Evolutionary conservation across 2,888 invertebrate species (phyloP).

Genomic region (Agelastica alni): DNA sequence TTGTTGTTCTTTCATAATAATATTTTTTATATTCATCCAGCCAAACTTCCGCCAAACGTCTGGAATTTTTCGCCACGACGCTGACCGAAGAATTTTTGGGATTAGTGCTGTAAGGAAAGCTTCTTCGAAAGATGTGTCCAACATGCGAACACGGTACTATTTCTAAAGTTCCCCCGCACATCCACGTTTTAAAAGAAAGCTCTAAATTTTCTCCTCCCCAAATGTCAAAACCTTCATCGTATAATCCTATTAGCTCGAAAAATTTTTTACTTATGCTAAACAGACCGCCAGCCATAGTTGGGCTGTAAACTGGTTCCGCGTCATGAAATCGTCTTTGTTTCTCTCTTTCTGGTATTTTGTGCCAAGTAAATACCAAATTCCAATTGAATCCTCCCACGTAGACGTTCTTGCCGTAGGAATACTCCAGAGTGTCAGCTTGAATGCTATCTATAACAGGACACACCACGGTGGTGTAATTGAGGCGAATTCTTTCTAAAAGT

Average conservation of each 20-base stretch:
- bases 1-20: constrained; percentile 79
- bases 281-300: constrained; percentile 98
- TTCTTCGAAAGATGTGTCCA: constrained; percentile 96
- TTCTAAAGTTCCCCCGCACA: constrained; percentile 97
- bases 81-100: neutral
- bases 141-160: constrained; percentile 98
- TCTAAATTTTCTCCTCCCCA: constrained; percentile 99
- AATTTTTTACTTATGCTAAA: constrained; percentile 93
- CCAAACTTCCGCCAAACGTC: constrained; percentile 96
- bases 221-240: constrained; percentile 99
- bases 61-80: constrained; percentile 80
- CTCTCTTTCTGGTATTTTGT: constrained; percentile 90
- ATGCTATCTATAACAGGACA: constrained; percentile 96
- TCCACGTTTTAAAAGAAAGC: constrained; percentile 98
- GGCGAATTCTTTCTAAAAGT: constrained; percentile 82
- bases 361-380: constrained; percentile 98
- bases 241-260: constrained; percentile 92
- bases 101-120: constrained; percentile 84
- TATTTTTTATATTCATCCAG: constrained; percentile 95
- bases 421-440: constrained; percentile 90
- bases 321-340: constrained; percentile 80
- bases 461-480: constrained; percentile 84
- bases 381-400: constrained; percentile 92
- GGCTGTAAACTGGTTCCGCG: constrained; percentile 92
- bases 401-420: constrained; percentile 83